Percentiles rank a stretch among this genome's conserved stretches.
phyloP scores from a whole-genome alignment of 2,888 invertebrate species.

The Mechanitis mazaeus region DNA sequence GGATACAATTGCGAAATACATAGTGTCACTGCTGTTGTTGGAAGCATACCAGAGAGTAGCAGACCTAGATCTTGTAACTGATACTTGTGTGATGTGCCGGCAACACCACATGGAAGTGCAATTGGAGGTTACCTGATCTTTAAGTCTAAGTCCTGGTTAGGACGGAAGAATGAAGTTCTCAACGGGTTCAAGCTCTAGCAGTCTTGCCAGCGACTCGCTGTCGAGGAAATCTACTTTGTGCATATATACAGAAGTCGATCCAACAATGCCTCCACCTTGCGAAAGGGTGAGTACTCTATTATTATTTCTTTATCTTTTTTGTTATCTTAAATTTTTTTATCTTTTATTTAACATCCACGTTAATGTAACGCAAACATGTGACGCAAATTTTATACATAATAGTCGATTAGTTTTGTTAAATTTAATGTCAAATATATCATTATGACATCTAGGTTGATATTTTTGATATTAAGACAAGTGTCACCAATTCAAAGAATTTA shows the following conservation, averaged over 20 bases:
- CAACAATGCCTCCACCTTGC: slow-evolving; percentile 57
- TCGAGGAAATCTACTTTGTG: slow-evolving; percentile 81
- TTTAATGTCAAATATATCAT: slow-evolving; percentile 5
- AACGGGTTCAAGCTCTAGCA: slow-evolving; percentile 79
- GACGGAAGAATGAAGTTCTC: slow-evolving; percentile 76
- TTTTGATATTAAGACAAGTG: slow-evolving; percentile 19
- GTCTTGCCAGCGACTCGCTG: slow-evolving; percentile 79
- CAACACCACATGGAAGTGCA: slow-evolving; percentile 61
- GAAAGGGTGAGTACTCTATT: slow-evolving; percentile 69
- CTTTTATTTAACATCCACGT: background rate
- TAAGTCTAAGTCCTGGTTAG: slow-evolving; percentile 40
- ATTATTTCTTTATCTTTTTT: too few relatives aligned
- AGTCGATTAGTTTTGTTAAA: slow-evolving; percentile 1
- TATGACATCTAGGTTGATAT: slow-evolving; percentile 11
- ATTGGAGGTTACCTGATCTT: slow-evolving; percentile 64
- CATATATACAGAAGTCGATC: slow-evolving; percentile 78
- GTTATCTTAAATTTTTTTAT: too few relatives aligned
- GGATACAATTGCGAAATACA: slow-evolving; percentile 40
- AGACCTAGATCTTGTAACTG: slow-evolving; percentile 33
- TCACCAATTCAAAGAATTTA: slow-evolving; percentile 21
- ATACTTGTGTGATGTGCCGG: slow-evolving; percentile 69
- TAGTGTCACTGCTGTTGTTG: slow-evolving; percentile 41
- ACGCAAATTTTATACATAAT: slow-evolving; percentile 9
- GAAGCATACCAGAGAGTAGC: slow-evolving; percentile 6
- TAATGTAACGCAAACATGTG: background rate